A percentile compares a stretch with the other conserved stretches of the same genome.
These are phyloP conservation scores for Muricea muricata DNA, from an alignment of 92 coral and sea anemone genomes.

Conservation along the genomic window DNA sequence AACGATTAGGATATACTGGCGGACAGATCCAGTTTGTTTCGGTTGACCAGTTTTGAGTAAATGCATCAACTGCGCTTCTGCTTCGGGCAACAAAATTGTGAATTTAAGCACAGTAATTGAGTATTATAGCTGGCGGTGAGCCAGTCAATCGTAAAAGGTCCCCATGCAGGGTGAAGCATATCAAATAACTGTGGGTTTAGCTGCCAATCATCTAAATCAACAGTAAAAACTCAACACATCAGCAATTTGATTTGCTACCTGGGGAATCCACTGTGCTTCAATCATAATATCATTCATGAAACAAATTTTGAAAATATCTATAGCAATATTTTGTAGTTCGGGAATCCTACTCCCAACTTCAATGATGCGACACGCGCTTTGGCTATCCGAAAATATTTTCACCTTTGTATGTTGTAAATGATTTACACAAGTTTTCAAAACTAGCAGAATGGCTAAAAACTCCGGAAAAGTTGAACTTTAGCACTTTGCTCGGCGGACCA, in stretches of 20 bases:
- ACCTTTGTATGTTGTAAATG: conserved; percentile 13
- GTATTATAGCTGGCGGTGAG: conserved; percentile 45
- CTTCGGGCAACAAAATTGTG: conserved; percentile 37
- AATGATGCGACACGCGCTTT: conserved; percentile 50
- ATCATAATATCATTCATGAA: conserved; percentile 24
- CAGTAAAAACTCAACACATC: conserved; percentile 22
- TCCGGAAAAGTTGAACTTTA: conserved; percentile 50
- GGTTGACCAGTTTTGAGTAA: conserved; percentile 31
- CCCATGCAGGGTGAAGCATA: conserved; percentile 26
- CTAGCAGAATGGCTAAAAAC: conserved; percentile 33
- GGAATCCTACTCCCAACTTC: conserved; percentile 37
- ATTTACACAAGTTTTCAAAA: neutral
- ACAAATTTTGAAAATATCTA: conserved; percentile 44
- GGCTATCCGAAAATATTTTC: conserved; percentile 49
- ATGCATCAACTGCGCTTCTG: conserved; percentile 18
- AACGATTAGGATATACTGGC: conserved; percentile 28
- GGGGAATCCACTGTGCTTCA: conserved; percentile 45
- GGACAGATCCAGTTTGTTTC: conserved; percentile 44
- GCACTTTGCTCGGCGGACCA: conserved; percentile 16
- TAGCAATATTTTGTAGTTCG: conserved; percentile 34
- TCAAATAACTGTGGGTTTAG: conserved; percentile 37
- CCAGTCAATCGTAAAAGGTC: conserved; percentile 46
- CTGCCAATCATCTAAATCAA: conserved; percentile 42
- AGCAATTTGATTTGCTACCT: conserved; percentile 23
- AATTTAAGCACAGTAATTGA: conserved; percentile 36